Evolutionary conservation across 2,797 vertebrate genomes (phyloP), one percentile per base, ranked within the genome.

Genomic region (Clarias laeviceps): DNA sequence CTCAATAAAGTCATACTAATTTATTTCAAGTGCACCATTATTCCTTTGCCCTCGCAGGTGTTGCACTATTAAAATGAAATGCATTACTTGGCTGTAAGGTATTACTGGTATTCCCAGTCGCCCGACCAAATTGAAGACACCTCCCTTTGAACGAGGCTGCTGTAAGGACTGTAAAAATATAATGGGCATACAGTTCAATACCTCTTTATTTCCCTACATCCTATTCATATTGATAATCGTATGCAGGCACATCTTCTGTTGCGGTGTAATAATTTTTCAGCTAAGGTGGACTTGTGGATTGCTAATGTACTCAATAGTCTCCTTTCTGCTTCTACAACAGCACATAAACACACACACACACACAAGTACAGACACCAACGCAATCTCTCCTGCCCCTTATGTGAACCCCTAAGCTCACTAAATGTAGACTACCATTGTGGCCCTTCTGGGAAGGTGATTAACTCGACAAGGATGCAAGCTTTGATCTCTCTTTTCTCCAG

Each of bases 31-130:
- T 93, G 91, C 92, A 61, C 85, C 85, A 87, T 88, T 85, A 87
- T 86, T 88, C 81, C 79, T 82, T n/a, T 84, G 89, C 82, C 89
- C 91, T 91, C 61, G 5, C 91, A 94, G 91, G 88, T 94, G 94
- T 92, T 91, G 94, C 92, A 94, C 93, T 94, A 95, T 95, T 96
- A 95, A 95, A 96, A 95, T 85, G 89, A 93, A 93, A 94, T 94
- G 92, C 95, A 95, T 96, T 93, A 94, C 94, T 92, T 94, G 93
- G 91, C 90, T 91, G 92, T 92, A 88, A 93, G 92, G 93, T 91
- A 93, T 91, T 92, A 94, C 88, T 85, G 77, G 82, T 87, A 76
- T 93, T 91, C 94, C 90, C 89, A 85, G 88, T 90, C 86, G 82
- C 80, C 88, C 92, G 88, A 91, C 90, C 92, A 90, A 94, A 93